Conservation (phyloP, 2,797 vertebrate species). For the Lophotriccus pileatus region DNA sequence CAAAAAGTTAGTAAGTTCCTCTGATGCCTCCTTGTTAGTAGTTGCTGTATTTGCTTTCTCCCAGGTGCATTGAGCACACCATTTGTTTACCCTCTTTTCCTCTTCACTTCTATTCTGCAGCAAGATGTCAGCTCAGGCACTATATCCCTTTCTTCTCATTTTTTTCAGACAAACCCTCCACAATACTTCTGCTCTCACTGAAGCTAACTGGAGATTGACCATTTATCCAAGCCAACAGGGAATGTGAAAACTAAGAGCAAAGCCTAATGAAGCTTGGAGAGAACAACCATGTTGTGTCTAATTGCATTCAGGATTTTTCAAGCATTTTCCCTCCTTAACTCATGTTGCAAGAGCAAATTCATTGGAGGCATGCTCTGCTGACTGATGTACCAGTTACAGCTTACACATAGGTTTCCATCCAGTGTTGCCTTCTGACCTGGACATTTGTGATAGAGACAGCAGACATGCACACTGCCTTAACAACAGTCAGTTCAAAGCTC, state of each 20-base stretch:
- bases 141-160: background rate
- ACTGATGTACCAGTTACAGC: background rate
- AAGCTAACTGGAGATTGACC: background rate
- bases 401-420: background rate
- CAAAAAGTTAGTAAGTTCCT: background rate
- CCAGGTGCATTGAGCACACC: background rate
- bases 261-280: conserved; percentile 60
- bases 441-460: background rate
- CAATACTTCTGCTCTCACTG: background rate
- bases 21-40: background rate
- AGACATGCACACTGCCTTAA: rapidly evolving
- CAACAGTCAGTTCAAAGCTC: background rate
- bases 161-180: background rate
- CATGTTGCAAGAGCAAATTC: conserved; percentile 3
- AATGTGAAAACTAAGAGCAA: conserved; percentile 30
- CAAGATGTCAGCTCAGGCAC: background rate
- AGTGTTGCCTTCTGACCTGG: conserved; percentile 41
- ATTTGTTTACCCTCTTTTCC: background rate
- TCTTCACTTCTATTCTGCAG: background rate
- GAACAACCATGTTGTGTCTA: conserved; percentile 43
- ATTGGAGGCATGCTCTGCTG: conserved; percentile 1
- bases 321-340: conserved; percentile 13
- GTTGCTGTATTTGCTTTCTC: background rate
- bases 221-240: conserved; percentile 28
- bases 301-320: conserved; percentile 53